These are phyloP conservation scores for Drosophila kepulauana DNA, from an alignment of 1,140 invertebrate species.

Conservation along the genomic window DNA sequence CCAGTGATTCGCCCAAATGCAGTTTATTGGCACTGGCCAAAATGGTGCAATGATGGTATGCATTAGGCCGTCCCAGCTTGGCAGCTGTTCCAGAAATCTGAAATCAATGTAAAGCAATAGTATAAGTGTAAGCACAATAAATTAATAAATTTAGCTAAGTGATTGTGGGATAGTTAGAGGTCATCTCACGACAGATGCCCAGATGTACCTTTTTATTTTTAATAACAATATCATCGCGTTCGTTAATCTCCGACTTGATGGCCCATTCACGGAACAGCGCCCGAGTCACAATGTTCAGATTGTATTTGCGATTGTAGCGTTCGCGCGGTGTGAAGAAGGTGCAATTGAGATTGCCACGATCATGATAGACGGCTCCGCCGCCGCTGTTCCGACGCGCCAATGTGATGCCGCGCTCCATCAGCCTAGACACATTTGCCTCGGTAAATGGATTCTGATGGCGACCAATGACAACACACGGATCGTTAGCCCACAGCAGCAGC, in stretches of 20 bases:
- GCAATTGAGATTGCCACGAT: conserved; percentile 96
- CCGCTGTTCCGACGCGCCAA: conserved; percentile 96
- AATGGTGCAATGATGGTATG: conserved; percentile 98
- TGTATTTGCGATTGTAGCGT: conserved; percentile 92
- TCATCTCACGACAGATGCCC: conserved; percentile 12
- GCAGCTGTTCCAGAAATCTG: conserved; percentile 96
- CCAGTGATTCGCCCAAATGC: conserved; percentile 88
- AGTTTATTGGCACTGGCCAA: conserved; percentile 93
- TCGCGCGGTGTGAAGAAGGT: conserved; percentile 94
- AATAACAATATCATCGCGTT: conserved; percentile 93
- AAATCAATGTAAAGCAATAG: neutral
- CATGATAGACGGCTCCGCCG: conserved; percentile 99
- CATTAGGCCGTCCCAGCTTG: conserved; percentile 92
- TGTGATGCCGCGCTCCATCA: conserved; percentile 88
- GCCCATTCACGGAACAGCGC: conserved; percentile 92
- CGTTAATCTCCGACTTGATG: conserved; percentile 90
- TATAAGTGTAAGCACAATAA: neutral
- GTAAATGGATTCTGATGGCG: conserved; percentile 98
- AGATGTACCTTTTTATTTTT: conserved; percentile 88
- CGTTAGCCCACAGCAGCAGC: conserved; percentile 95
- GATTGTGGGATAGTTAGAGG: conserved; percentile 32
- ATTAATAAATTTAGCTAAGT: neutral
- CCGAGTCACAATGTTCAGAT: conserved; percentile 93
- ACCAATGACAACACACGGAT: conserved; percentile 97
- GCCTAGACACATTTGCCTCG: conserved; percentile 91